Base-by-base conservation (phyloP, 2,888 invertebrate genomes). In the Hirtodrosophila trivittata region DNA sequence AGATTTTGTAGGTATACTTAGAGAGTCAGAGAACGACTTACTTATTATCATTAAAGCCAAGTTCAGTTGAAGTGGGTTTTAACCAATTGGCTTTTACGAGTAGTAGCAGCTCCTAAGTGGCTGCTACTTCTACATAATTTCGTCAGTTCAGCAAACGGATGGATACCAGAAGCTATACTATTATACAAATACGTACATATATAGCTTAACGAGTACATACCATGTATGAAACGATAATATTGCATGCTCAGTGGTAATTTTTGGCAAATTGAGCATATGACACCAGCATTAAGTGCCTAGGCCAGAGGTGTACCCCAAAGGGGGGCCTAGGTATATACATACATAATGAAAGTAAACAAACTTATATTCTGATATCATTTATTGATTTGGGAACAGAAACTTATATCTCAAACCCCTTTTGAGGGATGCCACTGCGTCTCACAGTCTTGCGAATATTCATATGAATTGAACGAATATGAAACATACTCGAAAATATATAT, bases 211-310 rank as follows among this genome's bases (percentile, higher is more conserved):
- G n/a, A n/a, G n/a, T n/a, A 28, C n/a, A 32, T 32, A 16, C 1
- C 33, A 37, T 32, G 30, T 21, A 21, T 21, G 46, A 45, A 28
- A 25, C 7, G 46, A 60, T 18, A 64, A 51, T 59, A 66, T 83
- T 46, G 83, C 78, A 66, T 78, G 83, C 55, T 72, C 41, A 60
- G 77, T 72, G 62, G 43, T 58, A 83, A 78, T 80, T 83, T 66
- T 18, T 3, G 18, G 5, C 42, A 49, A 58, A 63, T 28, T 55
- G 52, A 59, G 13, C 55, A 67, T 74, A 66, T 68, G 76, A 82
- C 80, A 78, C 65, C 77, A 70, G 69, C 28, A 46, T 56, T 39
- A 49, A 45, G 32, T 51, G n/a, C 13, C 21, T 8, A 0, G 4
- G 9, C 1, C 74, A 76, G 66, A 3, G 78, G 59, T 76, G n/a